Evolutionary conservation across 2,797 vertebrate genomes (phyloP), one percentile per base, ranked within the genome.

Genomic region (Phrynocephalus forsythii): DNA sequence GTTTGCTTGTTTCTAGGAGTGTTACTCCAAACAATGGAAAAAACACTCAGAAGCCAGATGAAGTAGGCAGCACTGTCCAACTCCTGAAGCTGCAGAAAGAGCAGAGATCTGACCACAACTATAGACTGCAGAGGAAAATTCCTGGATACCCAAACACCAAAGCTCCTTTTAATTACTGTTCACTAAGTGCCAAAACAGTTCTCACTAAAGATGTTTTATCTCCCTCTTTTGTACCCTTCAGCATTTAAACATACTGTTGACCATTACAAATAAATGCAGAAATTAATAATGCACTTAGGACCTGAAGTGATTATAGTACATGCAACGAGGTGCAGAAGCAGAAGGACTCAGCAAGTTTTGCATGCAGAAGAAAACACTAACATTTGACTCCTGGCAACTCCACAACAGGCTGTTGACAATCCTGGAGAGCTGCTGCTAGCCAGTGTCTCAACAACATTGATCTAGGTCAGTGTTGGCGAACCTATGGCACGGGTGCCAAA

Each of bases 1-100:
- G 76, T 93, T 93, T 93, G 85, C 87, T 95, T 95, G 91, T 68
- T 92, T 92, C 87, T 82, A 63, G 80, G 85, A 87, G 72, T 85
- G 81, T 76, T 68, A 90, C 90, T 92, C 93, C 89, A 92, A 92
- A 96, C 94, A 94, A 87, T 91, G 82, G 90, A 77, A 91, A 93
- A 91, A 78, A 28, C 71, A 6, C 50, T 91, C 88, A 50, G 71
- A 82, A 85, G 85, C 87, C 91, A 86, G 91, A 93, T 90, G 91
- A 92, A 88, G 33, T 30, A 90, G 71, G 89, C 90, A 91, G 78
- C 28, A 82, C 38, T 86, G 79, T 91, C n/a, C n/a, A n/a, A n/a
- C n/a, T n/a, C 93, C 91, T 83, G 20, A 93, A 89, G 91, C 83
- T 89, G 86, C 73, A 93, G 79, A 87, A 84, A 92, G 30, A 24